phyloP scores from a whole-genome alignment of 2,797 vertebrate genomes.

The Paratrypauchen microcephalus region DNA sequence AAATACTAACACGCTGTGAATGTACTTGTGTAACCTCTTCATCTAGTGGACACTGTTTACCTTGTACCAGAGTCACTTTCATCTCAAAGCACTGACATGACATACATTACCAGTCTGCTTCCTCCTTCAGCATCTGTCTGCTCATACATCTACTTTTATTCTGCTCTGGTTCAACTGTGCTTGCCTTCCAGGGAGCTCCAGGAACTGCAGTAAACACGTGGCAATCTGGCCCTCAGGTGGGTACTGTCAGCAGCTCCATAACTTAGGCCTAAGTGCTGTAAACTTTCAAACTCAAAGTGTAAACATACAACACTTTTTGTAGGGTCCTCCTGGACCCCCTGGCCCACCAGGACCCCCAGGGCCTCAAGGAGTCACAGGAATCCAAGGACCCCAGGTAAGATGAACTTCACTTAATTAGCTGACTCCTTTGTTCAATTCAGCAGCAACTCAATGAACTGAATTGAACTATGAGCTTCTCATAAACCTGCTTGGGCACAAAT shows the following conservation, averaged over 20 bases:
- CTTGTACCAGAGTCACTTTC: conserved; percentile 2
- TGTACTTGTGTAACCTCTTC: not conserved
- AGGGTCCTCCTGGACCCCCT: conserved; percentile 88
- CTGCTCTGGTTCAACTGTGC: conserved; percentile 53
- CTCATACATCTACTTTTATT: conserved; percentile 46
- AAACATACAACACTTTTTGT: conserved; percentile 11
- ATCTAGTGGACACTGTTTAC: conserved; percentile 17
- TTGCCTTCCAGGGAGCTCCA: conserved; percentile 86
- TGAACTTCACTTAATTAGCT: conserved; percentile 8
- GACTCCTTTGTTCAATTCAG: conserved; percentile 46
- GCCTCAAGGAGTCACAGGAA: conserved; percentile 82
- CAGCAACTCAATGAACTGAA: conserved; percentile 45
- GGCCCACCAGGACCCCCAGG: conserved; percentile 89
- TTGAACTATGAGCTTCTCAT: conserved; percentile 39
- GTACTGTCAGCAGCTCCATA: conserved; percentile 56
- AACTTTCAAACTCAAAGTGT: conserved; percentile 27
- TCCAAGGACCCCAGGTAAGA: conserved; percentile 86
- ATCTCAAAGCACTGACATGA: conserved; percentile 8
- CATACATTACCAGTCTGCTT: not conserved
- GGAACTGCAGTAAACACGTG: conserved; percentile 80
- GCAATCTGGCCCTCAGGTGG: conserved; percentile 91
- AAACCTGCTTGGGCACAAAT: conserved; percentile 54
- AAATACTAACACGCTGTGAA: not conserved
- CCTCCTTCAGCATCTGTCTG: conserved; percentile 17
- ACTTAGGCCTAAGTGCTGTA: conserved; percentile 40